These are phyloP conservation scores for Pantherophis alleghaniensis DNA, from an alignment of 2,797 vertebrate species.

Conservation along the genomic window DNA sequence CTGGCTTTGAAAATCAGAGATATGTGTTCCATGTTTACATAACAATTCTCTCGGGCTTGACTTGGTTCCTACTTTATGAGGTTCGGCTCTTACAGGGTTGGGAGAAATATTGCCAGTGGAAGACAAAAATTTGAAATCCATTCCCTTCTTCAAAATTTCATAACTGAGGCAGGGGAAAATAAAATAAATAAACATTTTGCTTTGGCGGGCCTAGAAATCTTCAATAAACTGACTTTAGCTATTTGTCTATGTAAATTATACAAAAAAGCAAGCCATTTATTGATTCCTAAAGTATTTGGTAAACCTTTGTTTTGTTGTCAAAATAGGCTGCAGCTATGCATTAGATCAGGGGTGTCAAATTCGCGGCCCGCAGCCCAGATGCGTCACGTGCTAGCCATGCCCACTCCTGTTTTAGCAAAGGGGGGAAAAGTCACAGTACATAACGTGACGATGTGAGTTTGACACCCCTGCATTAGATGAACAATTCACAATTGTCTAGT, in stretches of 20 bases:
- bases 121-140: neutral
- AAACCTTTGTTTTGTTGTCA: rapidly evolving
- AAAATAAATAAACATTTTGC: neutral
- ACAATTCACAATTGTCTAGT: neutral
- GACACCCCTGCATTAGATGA: too few relatives aligned
- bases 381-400: too few relatives aligned
- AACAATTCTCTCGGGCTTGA: neutral
- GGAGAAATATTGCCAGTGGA: neutral
- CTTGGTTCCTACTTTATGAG: neutral
- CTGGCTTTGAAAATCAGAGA: neutral
- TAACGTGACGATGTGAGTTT: too few relatives aligned
- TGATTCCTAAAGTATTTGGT: neutral
- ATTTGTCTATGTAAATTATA: neutral
- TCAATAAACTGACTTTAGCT: neutral
- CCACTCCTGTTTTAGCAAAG: too few relatives aligned
- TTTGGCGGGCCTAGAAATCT: neutral
- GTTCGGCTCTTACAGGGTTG: neutral
- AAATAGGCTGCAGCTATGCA: neutral
- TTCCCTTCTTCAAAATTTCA: neutral
- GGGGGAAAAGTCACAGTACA: too few relatives aligned
- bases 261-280: neutral
- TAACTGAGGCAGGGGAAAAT: neutral
- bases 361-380: too few relatives aligned
- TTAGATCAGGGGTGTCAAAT: too few relatives aligned
- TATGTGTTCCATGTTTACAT: neutral